A percentile compares a stretch with the other conserved stretches of the same genome.
phyloP scores from a whole-genome alignment of 2,888 invertebrate species.

The Drosophila leonis region DNA sequence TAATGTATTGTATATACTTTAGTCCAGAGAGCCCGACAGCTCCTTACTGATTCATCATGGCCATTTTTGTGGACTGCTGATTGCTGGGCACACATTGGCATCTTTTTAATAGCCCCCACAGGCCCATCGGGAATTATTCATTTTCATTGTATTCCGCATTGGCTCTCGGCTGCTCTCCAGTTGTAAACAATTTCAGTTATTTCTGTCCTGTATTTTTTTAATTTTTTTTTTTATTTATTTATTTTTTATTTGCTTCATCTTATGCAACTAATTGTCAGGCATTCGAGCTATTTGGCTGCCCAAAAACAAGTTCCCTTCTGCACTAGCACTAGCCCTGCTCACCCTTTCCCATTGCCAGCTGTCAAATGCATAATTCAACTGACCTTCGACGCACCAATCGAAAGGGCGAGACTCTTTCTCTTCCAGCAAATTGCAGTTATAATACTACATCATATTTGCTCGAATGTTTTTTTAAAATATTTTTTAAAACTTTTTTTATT shows the following conservation, averaged over 20 bases:
- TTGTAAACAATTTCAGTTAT: conserved; percentile 72
- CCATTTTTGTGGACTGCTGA: conserved; percentile 69
- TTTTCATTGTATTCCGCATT: conserved; percentile 66
- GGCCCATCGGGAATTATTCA: conserved; percentile 79
- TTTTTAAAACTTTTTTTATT: conserved; percentile 58
- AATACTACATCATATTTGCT: conserved; percentile 22
- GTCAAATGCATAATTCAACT: conserved; percentile 76
- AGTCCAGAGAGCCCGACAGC: conserved; percentile 44
- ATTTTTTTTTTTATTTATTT: conserved; percentile 1
- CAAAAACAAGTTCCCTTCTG: conserved; percentile 30
- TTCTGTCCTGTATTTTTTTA: conserved; percentile 26
- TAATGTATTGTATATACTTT: conserved; percentile 70
- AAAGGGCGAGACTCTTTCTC: conserved; percentile 7
- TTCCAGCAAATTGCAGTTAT: conserved; percentile 59
- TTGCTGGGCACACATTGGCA: conserved; percentile 73
- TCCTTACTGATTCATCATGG: conserved; percentile 75
- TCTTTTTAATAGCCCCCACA: conserved; percentile 77
- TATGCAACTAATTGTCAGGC: conserved; percentile 79
- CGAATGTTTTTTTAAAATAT: conserved; percentile 32
- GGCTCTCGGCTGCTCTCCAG: conserved; percentile 48
- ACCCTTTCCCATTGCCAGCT: conserved; percentile 51
- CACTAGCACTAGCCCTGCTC: too few species aligned
- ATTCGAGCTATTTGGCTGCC: conserved; percentile 62
- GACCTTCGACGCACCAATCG: conserved; percentile 59
- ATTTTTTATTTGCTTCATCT: conserved; percentile 38